Base-by-base conservation (phyloP, 2,113 vertebrate species). In the Conger conger region DNA sequence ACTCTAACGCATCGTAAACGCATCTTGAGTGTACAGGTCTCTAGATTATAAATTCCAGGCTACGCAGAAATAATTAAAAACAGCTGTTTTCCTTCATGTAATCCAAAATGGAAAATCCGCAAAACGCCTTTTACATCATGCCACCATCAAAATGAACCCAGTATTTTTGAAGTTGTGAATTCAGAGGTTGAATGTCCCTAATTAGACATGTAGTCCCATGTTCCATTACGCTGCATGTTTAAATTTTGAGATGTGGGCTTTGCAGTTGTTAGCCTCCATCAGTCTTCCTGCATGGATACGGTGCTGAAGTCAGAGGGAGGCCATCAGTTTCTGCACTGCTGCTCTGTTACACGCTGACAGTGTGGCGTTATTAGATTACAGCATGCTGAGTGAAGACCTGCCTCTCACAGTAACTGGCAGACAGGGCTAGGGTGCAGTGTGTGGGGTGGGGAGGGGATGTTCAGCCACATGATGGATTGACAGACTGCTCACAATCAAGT, bases 351-450 rank as follows among this genome's bases (percentile, higher is more conserved):
- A 83, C 83, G 35, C 79, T 90, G 89, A 86, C 80, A 90, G 89
- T 87, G 89, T 87, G 89, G 89, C 90, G 88, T 87, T 89, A 93
- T 84, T 81, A 81, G 86, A 87, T 77, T 82, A 82, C 86, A 87
- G 85, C 85, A 86, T 30, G 68, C 82, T 83, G 84, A 50, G 87
- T 94, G 94, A 94, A 91, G 90, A 90, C 92, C 92, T 54, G 89
- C 92, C 93, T 89, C 84, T 91, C 91, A 82, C 87, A 84, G 82
- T 94, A 93, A 94, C 87, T 95, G 94, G 87, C 93, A 93, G 89
- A 81, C 89, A 84, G 81, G 91, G 89, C 87, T 86, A 30, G 84
- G n/a, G 53, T 38, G 76, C n/a, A 16, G 9, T 9, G 9, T 42
- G 45, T 20, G 40, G 35, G 80, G 73, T 37, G 73, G 68, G 84